Evolutionary conservation across 2,888 invertebrate genomes (phyloP), one percentile per base, ranked within the genome.

Genomic region (Drosophila nigritarsus): DNA sequence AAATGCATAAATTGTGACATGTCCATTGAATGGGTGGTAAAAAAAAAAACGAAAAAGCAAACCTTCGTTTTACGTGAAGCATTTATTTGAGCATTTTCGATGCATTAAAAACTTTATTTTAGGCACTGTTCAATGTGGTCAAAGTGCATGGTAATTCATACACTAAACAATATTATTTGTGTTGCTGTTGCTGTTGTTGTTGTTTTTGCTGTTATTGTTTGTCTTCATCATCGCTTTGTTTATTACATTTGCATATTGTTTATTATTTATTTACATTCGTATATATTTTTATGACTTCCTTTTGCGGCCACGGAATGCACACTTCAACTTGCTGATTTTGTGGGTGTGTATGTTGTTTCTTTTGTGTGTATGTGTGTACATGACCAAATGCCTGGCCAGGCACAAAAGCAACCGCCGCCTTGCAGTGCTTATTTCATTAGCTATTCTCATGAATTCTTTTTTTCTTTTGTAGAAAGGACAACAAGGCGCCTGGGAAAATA

Each of bases 221-320:
- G 65, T 78, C 74, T 78, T 78, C 78, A 60, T 83, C 78, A 62
- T 78, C 70, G 68, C 65, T 73, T 88, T 87, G 86, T 90, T 87
- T 87, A 90, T 87, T 88, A 88, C 86, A 90, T 87, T 87, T 87
- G 83, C 86, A 87, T 87, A 86, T 83, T 86, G 83, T 89, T 89
- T 87, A 88, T 88, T 87, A 90, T 87, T 90, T 87, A 90, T 85
- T 84, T 87, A 82, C 87, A 84, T 75, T 81, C 70, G 66, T 63
- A 76, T 75, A 68, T 80, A 80, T 71, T 89, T 84, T 77, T 89
- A 89, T 75, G 89, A 89, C 87, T 88, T 89, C 76, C 71, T 61
- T 62, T 66, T 59, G 75, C 54, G 59, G 65, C 69, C 34, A 54
- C 62, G 38, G 42, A 64, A 49, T 40, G 50, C 49, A 67, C 71